Conservation (phyloP, 2,113 vertebrate genomes). For the Sprattus sprattus region DNA sequence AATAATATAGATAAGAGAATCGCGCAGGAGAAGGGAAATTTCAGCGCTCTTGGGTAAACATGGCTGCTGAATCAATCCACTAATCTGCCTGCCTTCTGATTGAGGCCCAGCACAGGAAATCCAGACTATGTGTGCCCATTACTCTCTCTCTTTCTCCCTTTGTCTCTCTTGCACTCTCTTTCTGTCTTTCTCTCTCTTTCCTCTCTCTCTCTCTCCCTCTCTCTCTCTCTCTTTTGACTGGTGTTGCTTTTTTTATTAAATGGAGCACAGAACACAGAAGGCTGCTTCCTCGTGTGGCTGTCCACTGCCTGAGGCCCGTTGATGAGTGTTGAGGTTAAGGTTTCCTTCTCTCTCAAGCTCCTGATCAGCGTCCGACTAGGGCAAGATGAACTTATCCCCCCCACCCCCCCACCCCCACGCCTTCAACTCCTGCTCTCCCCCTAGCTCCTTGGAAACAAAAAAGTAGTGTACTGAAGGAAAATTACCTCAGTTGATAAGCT, state of each 20-base stretch:
- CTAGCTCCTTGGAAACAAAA: background rate
- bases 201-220: background rate
- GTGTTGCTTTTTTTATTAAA: constrained; percentile 10
- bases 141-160: background rate
- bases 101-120: constrained; percentile 50
- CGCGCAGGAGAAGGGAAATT: constrained; percentile 53
- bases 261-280: background rate
- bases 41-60: constrained; percentile 60
- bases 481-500: background rate
- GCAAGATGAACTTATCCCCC: background rate
- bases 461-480: background rate
- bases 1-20: constrained; percentile 59
- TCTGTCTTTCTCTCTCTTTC: constrained; percentile 5
- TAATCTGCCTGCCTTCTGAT: constrained; percentile 55
- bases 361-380: background rate
- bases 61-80: constrained; percentile 51
- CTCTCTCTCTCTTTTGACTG: background rate
- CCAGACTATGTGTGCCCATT: constrained; percentile 17
- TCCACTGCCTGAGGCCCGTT: background rate
- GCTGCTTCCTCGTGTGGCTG: background rate
- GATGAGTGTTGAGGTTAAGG: background rate
- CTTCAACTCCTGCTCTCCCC: no score
- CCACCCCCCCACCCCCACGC: no score
- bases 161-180: background rate
- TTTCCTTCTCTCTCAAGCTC: background rate